These are phyloP conservation scores for Contarinia nasturtii DNA, from an alignment of 1,140 invertebrate species.

Conservation along the genomic window DNA sequence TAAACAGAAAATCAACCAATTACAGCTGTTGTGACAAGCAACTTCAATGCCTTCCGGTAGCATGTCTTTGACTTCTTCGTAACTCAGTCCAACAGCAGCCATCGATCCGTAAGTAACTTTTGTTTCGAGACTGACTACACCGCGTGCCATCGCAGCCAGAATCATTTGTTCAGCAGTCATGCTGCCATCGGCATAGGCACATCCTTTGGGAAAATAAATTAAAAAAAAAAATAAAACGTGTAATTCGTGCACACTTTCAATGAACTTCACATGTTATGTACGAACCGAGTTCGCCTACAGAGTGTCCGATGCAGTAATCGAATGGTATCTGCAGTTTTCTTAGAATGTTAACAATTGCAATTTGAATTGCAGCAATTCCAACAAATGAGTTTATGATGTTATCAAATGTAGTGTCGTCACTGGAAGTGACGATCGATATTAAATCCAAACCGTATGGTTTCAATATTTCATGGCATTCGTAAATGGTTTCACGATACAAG, in stretches of 20 bases:
- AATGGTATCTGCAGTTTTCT: conserved; percentile 47
- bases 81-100: conserved; percentile 58
- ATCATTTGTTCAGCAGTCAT: conserved; percentile 70
- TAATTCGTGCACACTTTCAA: too few relatives aligned
- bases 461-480: conserved; percentile 49
- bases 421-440: conserved; percentile 53
- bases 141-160: conserved; percentile 65
- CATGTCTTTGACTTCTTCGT: conserved; percentile 32
- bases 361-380: conserved; percentile 75
- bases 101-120: conserved; percentile 59
- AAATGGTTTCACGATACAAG: conserved; percentile 49
- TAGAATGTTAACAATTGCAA: conserved; percentile 65
- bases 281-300: conserved; percentile 65
- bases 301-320: conserved; percentile 74
- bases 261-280: too few relatives aligned
- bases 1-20: conserved; percentile 47
- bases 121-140: conserved; percentile 61
- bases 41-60: conserved; percentile 53
- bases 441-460: conserved; percentile 58
- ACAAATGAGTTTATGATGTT: conserved; percentile 78
- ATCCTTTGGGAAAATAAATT: too few relatives aligned
- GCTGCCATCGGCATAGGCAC: conserved; percentile 74
- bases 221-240: too few relatives aligned
- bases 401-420: conserved; percentile 53
- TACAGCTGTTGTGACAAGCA: conserved; percentile 69